A percentile compares a stretch with the other conserved stretches of the same genome.
These are phyloP conservation scores for Ageneiosus marmoratus DNA, from an alignment of 2,113 vertebrate genomes.

Conservation along the genomic window DNA sequence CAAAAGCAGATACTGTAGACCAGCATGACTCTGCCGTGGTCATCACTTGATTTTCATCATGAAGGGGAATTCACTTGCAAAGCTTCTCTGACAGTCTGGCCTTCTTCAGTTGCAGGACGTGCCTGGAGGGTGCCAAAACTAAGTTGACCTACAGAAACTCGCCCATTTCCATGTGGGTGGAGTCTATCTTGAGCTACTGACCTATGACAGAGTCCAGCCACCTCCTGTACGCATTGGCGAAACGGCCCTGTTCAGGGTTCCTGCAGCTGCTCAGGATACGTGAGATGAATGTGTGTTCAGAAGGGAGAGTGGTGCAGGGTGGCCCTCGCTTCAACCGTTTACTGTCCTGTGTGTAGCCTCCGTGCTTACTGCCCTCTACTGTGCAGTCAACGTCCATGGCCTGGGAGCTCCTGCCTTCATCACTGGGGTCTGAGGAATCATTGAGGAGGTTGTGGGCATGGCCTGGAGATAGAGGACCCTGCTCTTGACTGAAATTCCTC, in stretches of 20 bases:
- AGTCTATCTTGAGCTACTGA: slow-evolving; percentile 67
- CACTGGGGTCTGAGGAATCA: slow-evolving; percentile 57
- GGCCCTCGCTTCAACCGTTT: slow-evolving; percentile 89
- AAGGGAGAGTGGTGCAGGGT: slow-evolving; percentile 69
- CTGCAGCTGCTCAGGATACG: slow-evolving; percentile 77
- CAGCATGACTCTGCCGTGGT: slow-evolving; percentile 19
- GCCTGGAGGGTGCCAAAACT: slow-evolving; percentile 23
- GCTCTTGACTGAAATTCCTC: slow-evolving; percentile 62
- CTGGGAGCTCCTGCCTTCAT: slow-evolving; percentile 64
- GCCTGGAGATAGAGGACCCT: slow-evolving; percentile 47
- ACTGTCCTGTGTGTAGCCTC: slow-evolving; percentile 82
- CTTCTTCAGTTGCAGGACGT: slow-evolving; percentile 39
- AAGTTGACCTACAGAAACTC: slow-evolving; percentile 35
- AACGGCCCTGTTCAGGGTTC: slow-evolving; percentile 82
- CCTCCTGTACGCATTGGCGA: slow-evolving; percentile 87
- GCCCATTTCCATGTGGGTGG: slow-evolving; percentile 44
- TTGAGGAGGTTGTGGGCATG: slow-evolving; percentile 61
- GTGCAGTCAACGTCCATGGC: slow-evolving; percentile 84
- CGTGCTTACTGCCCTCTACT: slow-evolving; percentile 74
- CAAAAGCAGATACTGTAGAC: slow-evolving; percentile 43
- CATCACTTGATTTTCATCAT: slow-evolving; percentile 55
- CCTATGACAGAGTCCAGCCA: slow-evolving; percentile 86
- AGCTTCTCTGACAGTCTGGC: slow-evolving; percentile 44
- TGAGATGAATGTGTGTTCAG: slow-evolving; percentile 83
- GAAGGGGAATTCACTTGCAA: slow-evolving; percentile 58